Percentiles rank a stretch among this genome's conserved stretches.
phyloP scores from a whole-genome alignment of 2,113 vertebrate genomes.

The Balaeniceps rex region DNA sequence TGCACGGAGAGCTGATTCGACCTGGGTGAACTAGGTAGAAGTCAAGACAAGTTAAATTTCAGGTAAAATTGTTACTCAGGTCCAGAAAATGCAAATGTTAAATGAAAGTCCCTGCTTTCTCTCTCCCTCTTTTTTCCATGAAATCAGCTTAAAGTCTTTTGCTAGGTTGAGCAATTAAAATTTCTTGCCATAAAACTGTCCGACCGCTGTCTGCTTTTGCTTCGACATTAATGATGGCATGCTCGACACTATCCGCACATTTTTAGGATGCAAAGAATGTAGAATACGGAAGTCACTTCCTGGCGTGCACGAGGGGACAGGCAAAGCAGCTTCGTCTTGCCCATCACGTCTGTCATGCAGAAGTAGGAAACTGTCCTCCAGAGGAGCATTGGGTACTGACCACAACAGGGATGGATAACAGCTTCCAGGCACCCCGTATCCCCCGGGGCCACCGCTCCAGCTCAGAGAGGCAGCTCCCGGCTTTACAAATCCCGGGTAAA shows the following conservation, averaged over 20 bases:
- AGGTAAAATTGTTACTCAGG: not conserved
- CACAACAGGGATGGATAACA: not conserved
- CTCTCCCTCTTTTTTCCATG: not conserved
- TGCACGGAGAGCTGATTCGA: not conserved
- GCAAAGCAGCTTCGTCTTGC: not conserved
- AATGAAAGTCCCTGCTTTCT: not conserved
- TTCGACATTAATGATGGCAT: accelerated
- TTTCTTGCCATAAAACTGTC: not conserved
- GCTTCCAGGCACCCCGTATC: not conserved
- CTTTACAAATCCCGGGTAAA: not conserved
- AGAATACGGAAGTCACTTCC: not conserved
- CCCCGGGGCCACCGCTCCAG: not conserved
- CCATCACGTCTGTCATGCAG: not conserved
- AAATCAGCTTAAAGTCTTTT: not conserved
- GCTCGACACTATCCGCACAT: accelerated
- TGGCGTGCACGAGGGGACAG: not conserved
- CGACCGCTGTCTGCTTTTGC: accelerated
- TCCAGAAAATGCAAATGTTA: not conserved
- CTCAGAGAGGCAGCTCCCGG: not conserved
- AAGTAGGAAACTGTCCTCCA: not conserved
- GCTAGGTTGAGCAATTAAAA: not conserved
- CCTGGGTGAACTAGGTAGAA: no score
- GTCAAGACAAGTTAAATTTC: not conserved
- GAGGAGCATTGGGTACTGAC: not conserved
- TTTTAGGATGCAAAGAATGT: not conserved